Evolutionary conservation across 2,888 invertebrate genomes (phyloP).

Genomic region (Epistrophe eligans): DNA sequence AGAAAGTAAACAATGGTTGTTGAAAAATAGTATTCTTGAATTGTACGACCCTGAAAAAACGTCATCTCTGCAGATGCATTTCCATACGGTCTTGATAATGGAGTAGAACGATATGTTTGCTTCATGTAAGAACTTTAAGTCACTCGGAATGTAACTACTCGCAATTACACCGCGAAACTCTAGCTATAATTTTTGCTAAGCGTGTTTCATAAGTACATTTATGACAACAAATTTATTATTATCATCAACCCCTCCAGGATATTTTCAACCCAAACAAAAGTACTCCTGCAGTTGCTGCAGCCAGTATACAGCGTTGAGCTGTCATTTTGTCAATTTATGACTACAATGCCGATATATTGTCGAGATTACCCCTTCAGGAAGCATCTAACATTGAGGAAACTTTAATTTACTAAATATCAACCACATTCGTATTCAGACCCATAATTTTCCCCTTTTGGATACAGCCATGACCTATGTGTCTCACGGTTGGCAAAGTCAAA

Average conservation of each 20-base stretch:
- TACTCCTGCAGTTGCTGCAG: constrained; percentile 28
- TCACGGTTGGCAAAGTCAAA: constrained; percentile 23
- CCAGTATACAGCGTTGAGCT: too few relatives aligned
- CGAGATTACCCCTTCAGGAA: constrained; percentile 38
- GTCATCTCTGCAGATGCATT: constrained; percentile 51
- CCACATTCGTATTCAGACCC: not conserved
- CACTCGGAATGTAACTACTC: constrained; percentile 76
- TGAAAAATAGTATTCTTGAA: constrained; percentile 29
- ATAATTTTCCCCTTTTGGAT: not conserved
- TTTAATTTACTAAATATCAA: constrained; percentile 2
- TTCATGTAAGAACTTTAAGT: constrained; percentile 55
- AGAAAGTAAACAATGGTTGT: constrained; percentile 37
- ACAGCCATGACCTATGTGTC: constrained; percentile 32
- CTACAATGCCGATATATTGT: constrained; percentile 34
- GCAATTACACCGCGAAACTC: constrained; percentile 78
- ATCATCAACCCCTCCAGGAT: constrained; percentile 42
- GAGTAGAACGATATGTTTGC: constrained; percentile 58
- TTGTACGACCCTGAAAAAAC: constrained; percentile 54
- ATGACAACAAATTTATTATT: constrained; percentile 73
- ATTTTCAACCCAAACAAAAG: constrained; percentile 45
- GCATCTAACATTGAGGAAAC: constrained; percentile 5
- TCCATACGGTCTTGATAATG: constrained; percentile 55
- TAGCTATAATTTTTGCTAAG: constrained; percentile 81
- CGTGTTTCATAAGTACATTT: constrained; percentile 82
- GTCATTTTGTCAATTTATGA: constrained; percentile 32